These are phyloP conservation scores for Uropsilus gracilis DNA, from an alignment of 2,113 vertebrate genomes.

Conservation along the genomic window DNA sequence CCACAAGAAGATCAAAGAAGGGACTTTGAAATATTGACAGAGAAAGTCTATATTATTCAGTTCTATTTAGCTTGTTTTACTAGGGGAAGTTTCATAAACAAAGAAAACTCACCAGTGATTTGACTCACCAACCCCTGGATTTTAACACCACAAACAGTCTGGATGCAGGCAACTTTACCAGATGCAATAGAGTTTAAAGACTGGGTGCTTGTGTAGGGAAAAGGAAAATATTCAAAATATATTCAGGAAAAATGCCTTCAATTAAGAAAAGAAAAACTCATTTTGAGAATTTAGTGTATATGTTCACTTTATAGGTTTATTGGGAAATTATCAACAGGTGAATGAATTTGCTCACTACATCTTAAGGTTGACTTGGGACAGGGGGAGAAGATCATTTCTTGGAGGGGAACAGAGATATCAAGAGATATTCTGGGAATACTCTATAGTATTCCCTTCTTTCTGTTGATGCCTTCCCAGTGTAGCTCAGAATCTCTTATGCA, in stretches of 20 bases:
- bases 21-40: neutral
- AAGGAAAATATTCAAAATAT: neutral
- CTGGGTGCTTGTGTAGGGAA: conserved; percentile 30
- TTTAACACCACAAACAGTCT: neutral
- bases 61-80: neutral
- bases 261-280: conserved; percentile 33
- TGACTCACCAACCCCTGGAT: neutral
- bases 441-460: neutral
- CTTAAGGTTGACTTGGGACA: neutral
- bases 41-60: neutral
- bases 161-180: neutral
- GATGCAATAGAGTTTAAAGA: neutral
- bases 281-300: conserved; percentile 27
- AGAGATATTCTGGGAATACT: neutral
- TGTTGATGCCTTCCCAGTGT: neutral
- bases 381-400: conserved; percentile 34
- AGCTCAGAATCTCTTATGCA: neutral
- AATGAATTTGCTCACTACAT: conserved; percentile 49
- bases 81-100: conserved; percentile 16
- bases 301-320: conserved; percentile 40
- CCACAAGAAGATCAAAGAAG: conserved; percentile 30
- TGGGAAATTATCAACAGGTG: conserved; percentile 45
- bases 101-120: neutral
- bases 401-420: neutral
- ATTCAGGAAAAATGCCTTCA: conserved; percentile 42